Evolutionary conservation across 2,888 invertebrate genomes (phyloP).

Genomic region (Eupelmus urozonus): DNA sequence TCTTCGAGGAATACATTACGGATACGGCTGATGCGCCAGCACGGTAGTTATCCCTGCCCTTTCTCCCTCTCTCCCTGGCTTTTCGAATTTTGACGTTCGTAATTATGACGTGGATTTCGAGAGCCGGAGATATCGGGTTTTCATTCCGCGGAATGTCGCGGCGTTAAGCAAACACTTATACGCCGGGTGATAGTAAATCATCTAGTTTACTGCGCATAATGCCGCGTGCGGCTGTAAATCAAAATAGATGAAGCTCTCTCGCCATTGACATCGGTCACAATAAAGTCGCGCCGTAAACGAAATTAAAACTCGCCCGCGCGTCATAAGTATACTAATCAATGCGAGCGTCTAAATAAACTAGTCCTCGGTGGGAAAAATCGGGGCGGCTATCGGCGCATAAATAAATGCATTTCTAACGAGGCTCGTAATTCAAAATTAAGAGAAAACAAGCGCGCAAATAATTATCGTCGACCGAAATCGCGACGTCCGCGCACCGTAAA

Average conservation of each 20-base stretch:
- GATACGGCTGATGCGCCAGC: background rate
- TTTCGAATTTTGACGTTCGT: constrained; percentile 32
- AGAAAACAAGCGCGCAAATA: background rate
- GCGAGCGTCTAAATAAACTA: too few relatives aligned
- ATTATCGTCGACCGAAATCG: constrained; percentile 1
- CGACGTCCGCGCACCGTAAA: constrained; percentile 16
- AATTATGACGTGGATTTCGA: constrained; percentile 7
- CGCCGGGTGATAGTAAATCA: background rate
- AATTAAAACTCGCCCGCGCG: too few relatives aligned
- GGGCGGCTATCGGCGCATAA: too few relatives aligned
- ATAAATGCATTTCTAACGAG: background rate
- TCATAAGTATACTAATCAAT: too few relatives aligned
- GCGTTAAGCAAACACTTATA: background rate
- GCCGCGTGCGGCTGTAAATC: background rate
- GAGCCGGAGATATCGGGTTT: background rate
- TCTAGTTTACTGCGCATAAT: background rate
- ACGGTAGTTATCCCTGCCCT: background rate
- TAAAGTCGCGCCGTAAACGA: too few relatives aligned
- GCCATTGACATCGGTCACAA: too few relatives aligned
- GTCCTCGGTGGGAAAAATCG: background rate
- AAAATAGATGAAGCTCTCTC: background rate
- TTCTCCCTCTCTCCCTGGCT: constrained; percentile 3
- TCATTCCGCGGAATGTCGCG: background rate
- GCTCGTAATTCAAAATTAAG: background rate
- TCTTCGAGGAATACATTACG: constrained; percentile 73